A percentile compares a stretch with the other conserved stretches of the same genome.
Evolutionary conservation across 2,888 invertebrate species (phyloP).

Genomic region (Calliopum simillimum): DNA sequence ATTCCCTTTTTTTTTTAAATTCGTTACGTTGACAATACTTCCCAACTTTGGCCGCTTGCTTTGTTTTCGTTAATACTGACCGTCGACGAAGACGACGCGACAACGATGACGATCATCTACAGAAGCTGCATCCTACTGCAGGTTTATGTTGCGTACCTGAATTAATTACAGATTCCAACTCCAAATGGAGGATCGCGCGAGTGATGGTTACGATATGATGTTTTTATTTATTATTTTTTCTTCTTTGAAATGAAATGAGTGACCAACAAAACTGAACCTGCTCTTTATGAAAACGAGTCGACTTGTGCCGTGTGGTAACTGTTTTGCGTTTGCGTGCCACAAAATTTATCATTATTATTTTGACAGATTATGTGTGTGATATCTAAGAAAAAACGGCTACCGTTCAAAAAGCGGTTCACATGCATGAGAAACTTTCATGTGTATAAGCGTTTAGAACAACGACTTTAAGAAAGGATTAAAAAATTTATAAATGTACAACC

Average conservation of each 20-base stretch:
- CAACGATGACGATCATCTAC: not conserved
- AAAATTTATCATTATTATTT: conserved; percentile 64
- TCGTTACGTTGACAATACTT: conserved; percentile 22
- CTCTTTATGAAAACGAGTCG: too few relatives aligned
- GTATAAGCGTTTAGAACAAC: too few relatives aligned
- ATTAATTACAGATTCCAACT: not conserved
- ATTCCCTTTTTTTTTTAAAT: not conserved
- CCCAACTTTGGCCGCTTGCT: not conserved
- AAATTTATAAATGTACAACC: too few relatives aligned
- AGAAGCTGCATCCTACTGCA: conserved; percentile 7
- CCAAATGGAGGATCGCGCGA: too few relatives aligned
- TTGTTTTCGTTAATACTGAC: not conserved
- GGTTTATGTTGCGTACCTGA: conserved; percentile 15
- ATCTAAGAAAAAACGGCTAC: conserved; percentile 50
- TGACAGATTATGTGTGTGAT: conserved; percentile 61
- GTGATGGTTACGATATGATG: too few relatives aligned
- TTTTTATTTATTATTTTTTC: too few relatives aligned
- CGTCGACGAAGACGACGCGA: too few relatives aligned
- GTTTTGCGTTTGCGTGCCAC: conserved; percentile 4
- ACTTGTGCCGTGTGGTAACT: too few relatives aligned
- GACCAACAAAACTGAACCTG: too few relatives aligned
- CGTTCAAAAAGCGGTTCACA: conserved; percentile 38
- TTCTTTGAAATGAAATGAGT: too few relatives aligned
- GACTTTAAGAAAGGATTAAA: too few relatives aligned
- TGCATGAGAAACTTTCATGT: too few relatives aligned